These are phyloP conservation scores for Echeneis naucrates DNA, from an alignment of 2,797 vertebrate genomes.

Conservation along the genomic window DNA sequence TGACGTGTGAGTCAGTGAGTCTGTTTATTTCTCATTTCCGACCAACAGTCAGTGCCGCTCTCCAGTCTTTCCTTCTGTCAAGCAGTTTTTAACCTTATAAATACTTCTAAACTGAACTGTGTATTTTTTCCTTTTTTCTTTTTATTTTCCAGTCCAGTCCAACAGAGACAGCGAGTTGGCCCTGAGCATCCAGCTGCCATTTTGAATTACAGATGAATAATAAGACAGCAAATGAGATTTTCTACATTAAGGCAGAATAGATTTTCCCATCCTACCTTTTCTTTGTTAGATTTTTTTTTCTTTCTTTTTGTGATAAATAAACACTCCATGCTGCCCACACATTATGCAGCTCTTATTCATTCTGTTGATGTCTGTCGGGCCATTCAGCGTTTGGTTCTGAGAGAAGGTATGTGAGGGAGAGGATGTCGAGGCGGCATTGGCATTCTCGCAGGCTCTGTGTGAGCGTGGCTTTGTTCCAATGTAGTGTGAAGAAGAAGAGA, in stretches of 20 bases:
- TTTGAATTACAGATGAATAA: neutral
- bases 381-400: conserved; percentile 35
- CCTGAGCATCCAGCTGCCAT: neutral
- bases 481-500: conserved; percentile 69
- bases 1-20: no score
- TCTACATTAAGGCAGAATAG: neutral
- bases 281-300: neutral
- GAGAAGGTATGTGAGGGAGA: conserved; percentile 57
- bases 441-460: conserved; percentile 66
- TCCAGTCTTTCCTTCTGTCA: neutral
- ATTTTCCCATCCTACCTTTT: neutral
- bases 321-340: conserved; percentile 8
- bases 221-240: neutral
- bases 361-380: conserved; percentile 30
- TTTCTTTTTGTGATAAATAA: conserved; percentile 5
- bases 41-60: neutral
- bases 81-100: neutral
- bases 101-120: no score
- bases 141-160: neutral
- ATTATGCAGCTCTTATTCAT: conserved; percentile 31
- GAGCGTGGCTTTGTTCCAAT: conserved; percentile 81
- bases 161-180: neutral
- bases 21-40: neutral
- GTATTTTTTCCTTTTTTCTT: no score
- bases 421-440: conserved; percentile 42